Evolutionary conservation across 2,797 vertebrate species (phyloP), one percentile per base, ranked within the genome.

Genomic region (Chelon labrosus): DNA sequence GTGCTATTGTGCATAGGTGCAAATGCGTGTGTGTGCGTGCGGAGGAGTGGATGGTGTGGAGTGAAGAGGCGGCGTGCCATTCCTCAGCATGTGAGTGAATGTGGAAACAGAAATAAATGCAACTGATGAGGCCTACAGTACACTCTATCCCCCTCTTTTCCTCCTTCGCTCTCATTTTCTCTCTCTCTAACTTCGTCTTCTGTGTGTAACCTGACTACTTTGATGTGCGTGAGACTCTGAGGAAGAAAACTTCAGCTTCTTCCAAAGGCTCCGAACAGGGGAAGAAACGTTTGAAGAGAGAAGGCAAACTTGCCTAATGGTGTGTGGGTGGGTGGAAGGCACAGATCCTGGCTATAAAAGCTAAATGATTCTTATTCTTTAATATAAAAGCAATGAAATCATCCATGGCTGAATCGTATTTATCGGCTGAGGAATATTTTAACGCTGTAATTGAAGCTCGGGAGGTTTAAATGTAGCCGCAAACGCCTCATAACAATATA

Each of bases 291-390:
- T 89, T 90, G 89, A 91, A 88, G 86, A 69, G 70, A 76, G 69
- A 80, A 81, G 68, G 79, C 73, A 88, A 85, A 88, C 79, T 87
- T 80, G 74, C 61, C 84, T 91, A 92, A 91, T 91, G 80, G 80
- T 75, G 82, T 81, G 86, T 89, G 84, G 85, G 88, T 50, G 80
- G 83, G 65, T 70, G 76, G 55, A 76, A 81, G 72, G 73, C 77
- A 81, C 54, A 82, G 73, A 86, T 77, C 51, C 60, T 75, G 74
- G 50, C 70, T 51, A 50, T 65, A 64, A 82, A 79, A 83, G 49
- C 0, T 2, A 79, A 82, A 76, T 75, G 5, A 72, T 79, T 79
- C 80, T 70, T 69, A 55, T 65, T 67, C 72, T 67, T 31, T 65
- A 68, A 76, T 65, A 77, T 53, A 75, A 82, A 82, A 2, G n/a